Evolutionary conservation across 2,888 invertebrate genomes (phyloP), one percentile per base, ranked within the genome.

Genomic region (Seira musarum): DNA sequence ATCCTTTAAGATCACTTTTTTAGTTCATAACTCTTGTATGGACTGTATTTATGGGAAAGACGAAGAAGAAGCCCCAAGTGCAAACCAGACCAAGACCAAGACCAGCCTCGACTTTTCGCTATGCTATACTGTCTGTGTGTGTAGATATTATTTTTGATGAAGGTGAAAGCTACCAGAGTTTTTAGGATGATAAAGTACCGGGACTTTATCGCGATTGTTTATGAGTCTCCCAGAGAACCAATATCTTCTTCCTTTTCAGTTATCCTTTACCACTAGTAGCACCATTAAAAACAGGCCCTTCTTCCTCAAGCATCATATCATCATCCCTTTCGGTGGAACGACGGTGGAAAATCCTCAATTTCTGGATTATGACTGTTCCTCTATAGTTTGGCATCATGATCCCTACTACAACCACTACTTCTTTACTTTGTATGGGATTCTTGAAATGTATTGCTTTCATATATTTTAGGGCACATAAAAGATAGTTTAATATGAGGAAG

Each of bases 161-260:
- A 64, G 49, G 72, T 49, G 25, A 72, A 40, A 40, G 64, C n/a
- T n/a, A 40, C 40, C 13, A 40, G 40, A 40, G 40, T 40, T 40
- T 40, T 40, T 40, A 66, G 60, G 74, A 74, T 74, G 74, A 74
- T 74, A 66, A 74, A 74, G 74, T 67, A 60, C 66, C 66, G 57
- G 66, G 66, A 67, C 74, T 74, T 74, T 66, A 74, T 74, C 35
- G 65, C 74, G 40, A 67, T 74, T 66, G 66, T 67, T 66, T 74
- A 74, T 74, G 65, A 24, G 53, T 72, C 72, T 72, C n/a, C n/a
- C n/a, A n/a, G n/a, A n/a, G n/a, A n/a, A n/a, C n/a, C n/a, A n/a
- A n/a, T n/a, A n/a, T n/a, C n/a, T n/a, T n/a, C n/a, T n/a, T n/a
- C n/a, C n/a, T n/a, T n/a, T n/a, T n/a, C n/a, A n/a, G n/a, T n/a